Evolutionary conservation across 2,888 invertebrate genomes (phyloP).

Genomic region (Mantis religiosa): DNA sequence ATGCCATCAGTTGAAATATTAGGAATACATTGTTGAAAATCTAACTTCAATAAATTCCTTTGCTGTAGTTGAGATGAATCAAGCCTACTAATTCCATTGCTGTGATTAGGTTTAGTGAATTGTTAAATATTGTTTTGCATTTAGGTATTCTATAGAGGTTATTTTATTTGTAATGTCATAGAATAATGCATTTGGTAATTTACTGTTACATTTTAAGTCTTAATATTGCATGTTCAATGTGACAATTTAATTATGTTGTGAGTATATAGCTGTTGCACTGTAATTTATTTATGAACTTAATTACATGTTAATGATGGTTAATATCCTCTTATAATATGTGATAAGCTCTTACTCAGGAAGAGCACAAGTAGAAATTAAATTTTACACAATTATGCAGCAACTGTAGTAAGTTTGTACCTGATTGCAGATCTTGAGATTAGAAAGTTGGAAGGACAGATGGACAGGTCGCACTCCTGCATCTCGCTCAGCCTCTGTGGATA

Average conservation of each 20-base stretch:
- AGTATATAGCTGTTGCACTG: background rate
- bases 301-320: background rate
- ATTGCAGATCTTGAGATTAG: constrained; percentile 67
- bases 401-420: background rate
- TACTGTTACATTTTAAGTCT: background rate
- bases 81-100: too few species aligned
- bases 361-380: too few species aligned
- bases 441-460: constrained; percentile 54
- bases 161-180: background rate
- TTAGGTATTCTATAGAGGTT: background rate
- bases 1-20: too few species aligned
- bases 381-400: background rate
- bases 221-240: background rate
- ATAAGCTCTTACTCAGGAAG: too few species aligned
- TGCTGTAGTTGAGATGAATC: background rate
- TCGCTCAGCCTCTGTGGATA: constrained; percentile 43
- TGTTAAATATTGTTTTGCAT: background rate
- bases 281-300: background rate
- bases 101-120: background rate
- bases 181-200: background rate
- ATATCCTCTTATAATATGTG: background rate
- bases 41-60: background rate
- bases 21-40: too few species aligned
- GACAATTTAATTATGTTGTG: background rate
- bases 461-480: constrained; percentile 42